Evolutionary conservation across 2,797 vertebrate species (phyloP), one percentile per base, ranked within the genome.

Genomic region (Gymnoscopelus microlampas): DNA sequence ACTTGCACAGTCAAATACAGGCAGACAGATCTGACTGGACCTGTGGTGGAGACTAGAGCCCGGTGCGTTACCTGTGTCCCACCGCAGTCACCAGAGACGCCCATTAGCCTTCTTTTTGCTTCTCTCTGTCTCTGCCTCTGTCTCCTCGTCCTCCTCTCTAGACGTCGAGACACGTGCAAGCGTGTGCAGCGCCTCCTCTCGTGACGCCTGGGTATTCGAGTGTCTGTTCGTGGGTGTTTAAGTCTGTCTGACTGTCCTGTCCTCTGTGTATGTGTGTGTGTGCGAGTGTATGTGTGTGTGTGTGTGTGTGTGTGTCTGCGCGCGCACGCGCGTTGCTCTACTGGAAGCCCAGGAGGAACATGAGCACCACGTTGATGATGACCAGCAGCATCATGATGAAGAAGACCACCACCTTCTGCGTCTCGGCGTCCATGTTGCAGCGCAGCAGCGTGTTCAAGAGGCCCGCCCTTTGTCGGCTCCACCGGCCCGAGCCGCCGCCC

Each of bases 321-420:
- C 5, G 39, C 7, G 8, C 8, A 12, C 5, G 53, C 6, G 57
- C 15, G n/a, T 5, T 32, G 14, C 24, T 66, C 95, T 95, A 98
- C 91, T 95, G 95, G 88, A 98, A 98, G 63, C 96, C 95, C 92
- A 99, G 93, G 71, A 99, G 93, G 90, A 98, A 97, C 93, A 98
- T 97, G 64, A 98, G 96, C 87, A 98, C 95, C 83, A 97, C 96
- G 49, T 99, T 99, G 93, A 99, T 96, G 91, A 98, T 88, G 90
- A 99, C 95, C 79, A 99, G 96, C 84, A 98, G 88, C 90, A 96
- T 95, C 94, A 99, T 95, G 91, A 99, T 98, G 72, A 96, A 81
- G 84, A 97, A 98, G 76, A 98, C 96, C 88, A 98, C 97, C 73
- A 96, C 93, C 71, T 95, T 95, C 89, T 98, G 97, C 2, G 97